Base-by-base conservation (phyloP, 1,140 invertebrate genomes). In the Heliconius eleuchia region DNA sequence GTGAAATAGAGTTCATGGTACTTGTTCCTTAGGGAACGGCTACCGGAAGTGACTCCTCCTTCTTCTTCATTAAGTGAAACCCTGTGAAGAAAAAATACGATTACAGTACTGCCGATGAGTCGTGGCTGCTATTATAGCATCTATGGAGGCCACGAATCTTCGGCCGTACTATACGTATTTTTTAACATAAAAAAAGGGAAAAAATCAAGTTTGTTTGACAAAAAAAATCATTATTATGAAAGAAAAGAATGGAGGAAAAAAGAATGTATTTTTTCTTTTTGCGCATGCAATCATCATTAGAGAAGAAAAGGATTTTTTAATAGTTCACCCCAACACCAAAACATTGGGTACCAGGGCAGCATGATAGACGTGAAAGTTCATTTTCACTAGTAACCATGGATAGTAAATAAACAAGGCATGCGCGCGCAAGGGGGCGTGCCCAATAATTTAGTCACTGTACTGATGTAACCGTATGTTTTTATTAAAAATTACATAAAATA, bases 261-360 rank as follows among this genome's bases (percentile, higher is more conserved):
- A 46, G 13, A 46, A 37, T 37, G 30, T 3, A 3, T 37, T 37
- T 37, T 37, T 37, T 37, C 42, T 16, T 46, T 13, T 46, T 3
- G 52, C 52, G 8, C 5, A 0, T 3, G 7, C 55, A 23, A 23
- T 23, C 23, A 46, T 46, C 13, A 46, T 60, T 60, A 0, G 9
- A 55, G 19, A 55, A 57, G 18, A n/a, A 57, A 23, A 57, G 3
- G n/a, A 57, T 57, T 27, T 66, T 60, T 66, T 66, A 27, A 66
- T 66, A 66, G 60, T 66, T 66, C 60, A 66, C 60, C 23, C 60
- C 60, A 66, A 66, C 23, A 66, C 60, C 60, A 66, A 66, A 66
- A 66, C 60, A 66, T 27, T 66, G 9, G 60, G 60, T 66, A 66
- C 60, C 23, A 66, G 46, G n/a, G 42, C 9, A 73, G 2, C 39